Evolutionary conservation across 2,113 vertebrate species (phyloP).

Genomic region (Gymnocephalus cernua): DNA sequence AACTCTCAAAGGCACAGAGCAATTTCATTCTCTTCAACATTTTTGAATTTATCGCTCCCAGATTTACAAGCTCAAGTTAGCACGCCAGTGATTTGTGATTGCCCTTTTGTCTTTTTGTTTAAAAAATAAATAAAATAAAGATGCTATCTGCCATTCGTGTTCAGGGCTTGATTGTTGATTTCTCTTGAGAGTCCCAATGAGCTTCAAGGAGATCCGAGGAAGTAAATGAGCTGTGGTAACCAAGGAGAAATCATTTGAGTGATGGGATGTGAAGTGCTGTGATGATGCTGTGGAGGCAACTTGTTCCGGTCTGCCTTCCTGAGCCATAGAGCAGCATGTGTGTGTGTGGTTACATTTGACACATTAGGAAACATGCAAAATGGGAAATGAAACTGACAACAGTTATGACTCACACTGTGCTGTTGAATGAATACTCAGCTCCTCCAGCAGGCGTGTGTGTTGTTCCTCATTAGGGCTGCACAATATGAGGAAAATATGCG

Average conservation of each 20-base stretch:
- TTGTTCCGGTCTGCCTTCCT: conserved; percentile 2
- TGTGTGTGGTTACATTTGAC: background rate
- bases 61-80: background rate
- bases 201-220: conserved; percentile 4
- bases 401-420: background rate
- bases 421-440: background rate
- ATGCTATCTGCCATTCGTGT: background rate
- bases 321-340: background rate
- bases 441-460: background rate
- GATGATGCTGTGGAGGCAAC: background rate
- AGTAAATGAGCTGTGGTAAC: conserved; percentile 23
- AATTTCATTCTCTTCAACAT: background rate
- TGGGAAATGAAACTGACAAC: background rate
- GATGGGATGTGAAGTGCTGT: conserved; percentile 14
- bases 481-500: no score
- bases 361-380: background rate
- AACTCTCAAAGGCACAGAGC: background rate
- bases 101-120: background rate
- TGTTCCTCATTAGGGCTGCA: background rate
- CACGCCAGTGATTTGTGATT: background rate
- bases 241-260: conserved; percentile 16
- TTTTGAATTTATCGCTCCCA: background rate
- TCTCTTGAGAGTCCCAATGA: conserved; percentile 28
- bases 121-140: background rate
- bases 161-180: conserved; percentile 30